Conservation (phyloP, 2,888 invertebrate species). For the Pachydiplax longipennis region DNA sequence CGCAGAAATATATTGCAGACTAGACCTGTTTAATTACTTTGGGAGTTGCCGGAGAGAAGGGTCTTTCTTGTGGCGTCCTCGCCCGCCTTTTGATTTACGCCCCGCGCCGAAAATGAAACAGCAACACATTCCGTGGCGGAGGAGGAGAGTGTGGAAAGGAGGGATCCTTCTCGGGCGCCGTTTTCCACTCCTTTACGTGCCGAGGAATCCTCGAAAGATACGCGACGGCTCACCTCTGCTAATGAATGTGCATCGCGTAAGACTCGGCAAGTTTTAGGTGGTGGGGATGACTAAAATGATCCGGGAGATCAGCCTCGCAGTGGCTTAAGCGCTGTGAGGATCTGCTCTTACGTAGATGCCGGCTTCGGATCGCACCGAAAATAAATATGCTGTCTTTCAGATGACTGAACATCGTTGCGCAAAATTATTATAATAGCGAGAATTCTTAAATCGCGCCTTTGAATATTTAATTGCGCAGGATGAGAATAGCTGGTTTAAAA, state of each 20-base stretch:
- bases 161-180: background rate
- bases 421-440: too few species aligned
- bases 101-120: constrained; percentile 42
- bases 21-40: constrained; percentile 46
- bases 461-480: too few species aligned
- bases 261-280: background rate
- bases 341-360: too few species aligned
- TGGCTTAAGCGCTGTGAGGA: too few species aligned
- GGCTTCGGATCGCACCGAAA: too few species aligned
- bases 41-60: constrained; percentile 24
- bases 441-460: too few species aligned
- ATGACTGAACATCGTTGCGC: too few species aligned
- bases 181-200: background rate
- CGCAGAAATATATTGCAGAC: constrained; percentile 44
- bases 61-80: background rate
- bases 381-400: too few species aligned
- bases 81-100: constrained; percentile 43
- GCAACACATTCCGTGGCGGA: constrained; percentile 33
- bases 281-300: background rate
- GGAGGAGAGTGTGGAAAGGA: background rate
- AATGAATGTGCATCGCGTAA: background rate
- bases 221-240: background rate
- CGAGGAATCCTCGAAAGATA: background rate
- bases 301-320: too few species aligned
- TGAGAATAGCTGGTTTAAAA: too few species aligned